Evolutionary conservation across 2,113 vertebrate species (phyloP), one percentile per base, ranked within the genome.

Genomic region (Rhizomys pruinosus): DNA sequence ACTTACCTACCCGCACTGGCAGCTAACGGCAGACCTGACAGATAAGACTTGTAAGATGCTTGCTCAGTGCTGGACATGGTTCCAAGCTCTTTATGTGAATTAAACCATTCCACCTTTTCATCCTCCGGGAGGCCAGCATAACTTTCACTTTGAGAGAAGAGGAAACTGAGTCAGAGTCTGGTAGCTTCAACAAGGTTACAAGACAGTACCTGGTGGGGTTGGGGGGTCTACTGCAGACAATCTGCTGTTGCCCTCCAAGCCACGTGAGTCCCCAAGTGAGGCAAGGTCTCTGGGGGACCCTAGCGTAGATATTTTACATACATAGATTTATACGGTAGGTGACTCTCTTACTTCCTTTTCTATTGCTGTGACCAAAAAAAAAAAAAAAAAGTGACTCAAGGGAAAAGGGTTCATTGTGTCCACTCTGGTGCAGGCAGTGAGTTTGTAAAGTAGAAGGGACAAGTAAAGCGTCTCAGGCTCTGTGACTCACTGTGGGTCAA

Each of bases 351-450:
- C 47, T 52, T 52, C 6, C 47, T 59, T 59, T 59, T 59, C 57
- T 15, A 20, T 4, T 59, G 57, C 57, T 59, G 57, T 59, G 57
- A 59, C 57, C 6, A 52, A 52, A 52, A 52, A 52, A 52, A 52
- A 11, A 52, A 52, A 11, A 11, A 52, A 52, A n/a, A 52, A 52
- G 47, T 52, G 11, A 52, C 47, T 52, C 11, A 52, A 52, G 47
- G 47, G 47, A 52, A 11, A 52, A 52, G 47, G 11, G 47, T 52
- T 52, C 11, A 11, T 52, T 52, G 6, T 52, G 47, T 6, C 44
- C 64, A n/a, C 64, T 68, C 6, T 52, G 19, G 27, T 0, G 10
- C 23, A 0, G 2, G 19, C 2, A 13, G 3, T 27, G 32, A 29
- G 34, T 63, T 68, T 19, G 29, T n/a, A 23, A 25, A 6, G 47